These are phyloP conservation scores for Oreamnos americanus DNA, from an alignment of 2,113 vertebrate genomes.

Conservation along the genomic window DNA sequence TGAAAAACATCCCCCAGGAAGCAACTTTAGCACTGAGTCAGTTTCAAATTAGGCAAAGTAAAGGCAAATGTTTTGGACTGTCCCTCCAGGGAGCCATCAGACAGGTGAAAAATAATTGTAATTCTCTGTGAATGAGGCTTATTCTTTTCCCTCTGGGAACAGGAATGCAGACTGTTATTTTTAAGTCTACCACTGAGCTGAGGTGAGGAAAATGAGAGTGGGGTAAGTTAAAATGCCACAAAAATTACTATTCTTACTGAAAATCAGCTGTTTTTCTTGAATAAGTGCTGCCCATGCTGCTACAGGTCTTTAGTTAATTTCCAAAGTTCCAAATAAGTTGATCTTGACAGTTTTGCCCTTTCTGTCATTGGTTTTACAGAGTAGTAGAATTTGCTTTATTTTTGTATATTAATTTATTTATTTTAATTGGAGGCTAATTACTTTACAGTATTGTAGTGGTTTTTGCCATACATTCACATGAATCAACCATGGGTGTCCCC, in stretches of 20 bases:
- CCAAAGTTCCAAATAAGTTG: neutral
- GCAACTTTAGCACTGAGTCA: neutral
- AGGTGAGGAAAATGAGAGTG: neutral
- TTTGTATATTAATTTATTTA: neutral
- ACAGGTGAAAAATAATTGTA: neutral
- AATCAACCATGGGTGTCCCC: neutral
- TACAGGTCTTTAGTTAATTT: neutral
- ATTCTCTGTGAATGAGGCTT: neutral
- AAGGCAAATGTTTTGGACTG: neutral
- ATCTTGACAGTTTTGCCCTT: neutral
- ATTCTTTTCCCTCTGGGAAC: neutral
- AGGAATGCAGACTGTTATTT: neutral
- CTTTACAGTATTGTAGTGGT: neutral
- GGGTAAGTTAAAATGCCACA: neutral
- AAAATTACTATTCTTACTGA: neutral
- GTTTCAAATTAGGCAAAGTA: neutral
- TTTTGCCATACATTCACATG: neutral
- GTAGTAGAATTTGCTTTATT: neutral
- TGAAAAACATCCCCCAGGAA: neutral
- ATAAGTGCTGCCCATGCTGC: neutral
- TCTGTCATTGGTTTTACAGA: neutral
- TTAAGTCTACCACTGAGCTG: neutral
- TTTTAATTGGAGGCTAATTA: neutral
- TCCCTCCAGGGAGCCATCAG: neutral
- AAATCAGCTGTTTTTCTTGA: neutral